phyloP scores from a whole-genome alignment of 2,113 vertebrate genomes.

The Furnarius figulus region DNA sequence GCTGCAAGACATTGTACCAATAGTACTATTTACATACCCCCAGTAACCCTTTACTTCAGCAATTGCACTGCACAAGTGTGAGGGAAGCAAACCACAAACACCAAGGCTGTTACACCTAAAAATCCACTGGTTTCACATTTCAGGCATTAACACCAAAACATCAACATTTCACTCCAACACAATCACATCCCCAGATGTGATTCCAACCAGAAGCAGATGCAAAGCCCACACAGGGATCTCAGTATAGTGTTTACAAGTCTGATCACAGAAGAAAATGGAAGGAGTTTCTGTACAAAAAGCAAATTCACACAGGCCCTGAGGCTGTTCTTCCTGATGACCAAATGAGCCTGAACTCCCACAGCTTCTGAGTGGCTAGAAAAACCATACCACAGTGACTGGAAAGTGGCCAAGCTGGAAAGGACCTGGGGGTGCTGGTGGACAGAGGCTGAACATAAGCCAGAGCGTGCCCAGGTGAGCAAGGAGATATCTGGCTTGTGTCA shows the following conservation, averaged over 20 bases:
- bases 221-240: not conserved
- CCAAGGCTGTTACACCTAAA: not conserved
- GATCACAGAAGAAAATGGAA: accelerated
- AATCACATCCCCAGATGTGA: not conserved
- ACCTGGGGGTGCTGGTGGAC: not conserved
- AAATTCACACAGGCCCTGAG: not conserved
- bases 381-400: accelerated
- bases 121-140: not conserved
- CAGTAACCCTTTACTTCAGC: not conserved
- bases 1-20: accelerated
- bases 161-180: not conserved
- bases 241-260: not conserved
- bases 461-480: not conserved
- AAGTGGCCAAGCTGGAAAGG: not conserved
- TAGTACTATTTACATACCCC: not conserved
- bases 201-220: not conserved
- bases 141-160: not conserved
- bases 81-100: not conserved
- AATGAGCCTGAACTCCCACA: not conserved
- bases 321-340: not conserved
- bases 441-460: not conserved
- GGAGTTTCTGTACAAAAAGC: not conserved
- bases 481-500: not conserved
- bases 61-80: accelerated
- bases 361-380: not conserved